Conservation (phyloP, 2,797 vertebrate genomes). For the Cirrhinus mrigala region DNA sequence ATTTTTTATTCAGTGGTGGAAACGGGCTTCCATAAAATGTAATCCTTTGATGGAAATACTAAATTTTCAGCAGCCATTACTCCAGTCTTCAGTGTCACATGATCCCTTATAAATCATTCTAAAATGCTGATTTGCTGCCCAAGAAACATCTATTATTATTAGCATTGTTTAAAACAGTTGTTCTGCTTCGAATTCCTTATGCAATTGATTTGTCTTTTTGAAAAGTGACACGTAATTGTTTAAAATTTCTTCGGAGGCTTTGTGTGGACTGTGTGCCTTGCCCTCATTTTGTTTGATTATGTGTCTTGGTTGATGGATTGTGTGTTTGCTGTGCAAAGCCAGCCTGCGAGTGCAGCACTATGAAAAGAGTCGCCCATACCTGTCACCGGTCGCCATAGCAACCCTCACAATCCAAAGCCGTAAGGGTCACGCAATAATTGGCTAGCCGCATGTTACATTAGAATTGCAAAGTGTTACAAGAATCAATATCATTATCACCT, state of each 20-base stretch:
- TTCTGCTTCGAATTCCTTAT: background rate
- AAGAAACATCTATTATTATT: background rate
- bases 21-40: too few species aligned
- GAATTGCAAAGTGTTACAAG: constrained; percentile 14
- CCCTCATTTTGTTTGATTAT: constrained; percentile 57
- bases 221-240: constrained; percentile 22
- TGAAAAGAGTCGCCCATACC: constrained; percentile 56
- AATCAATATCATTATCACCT: constrained; percentile 48
- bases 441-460: constrained; percentile 20
- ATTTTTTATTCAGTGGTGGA: too few species aligned
- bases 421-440: constrained; percentile 28
- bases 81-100: background rate
- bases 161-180: background rate
- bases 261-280: constrained; percentile 43
- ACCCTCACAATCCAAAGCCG: constrained; percentile 30
- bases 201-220: background rate
- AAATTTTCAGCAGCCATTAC: background rate
- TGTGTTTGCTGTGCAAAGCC: constrained; percentile 62
- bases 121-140: background rate
- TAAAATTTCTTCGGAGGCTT: constrained; percentile 20
- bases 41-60: background rate
- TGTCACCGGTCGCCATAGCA: constrained; percentile 59
- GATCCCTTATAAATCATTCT: background rate
- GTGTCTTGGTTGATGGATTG: constrained; percentile 57
- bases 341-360: constrained; percentile 33